Base-by-base conservation (phyloP, 2,797 vertebrate species). In the Sciurus carolinensis region DNA sequence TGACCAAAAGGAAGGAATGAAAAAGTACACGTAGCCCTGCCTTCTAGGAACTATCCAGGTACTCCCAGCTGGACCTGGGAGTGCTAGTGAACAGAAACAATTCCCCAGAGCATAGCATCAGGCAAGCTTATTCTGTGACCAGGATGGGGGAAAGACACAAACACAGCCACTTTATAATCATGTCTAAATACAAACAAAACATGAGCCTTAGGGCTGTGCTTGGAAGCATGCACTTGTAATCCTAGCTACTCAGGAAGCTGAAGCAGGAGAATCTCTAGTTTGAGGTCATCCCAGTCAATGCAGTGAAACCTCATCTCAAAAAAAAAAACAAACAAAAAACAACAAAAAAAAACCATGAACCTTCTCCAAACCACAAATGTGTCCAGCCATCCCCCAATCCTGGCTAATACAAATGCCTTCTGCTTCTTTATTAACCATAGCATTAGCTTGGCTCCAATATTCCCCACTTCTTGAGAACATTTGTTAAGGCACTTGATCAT, bases 1-100 rank as follows among this genome's bases (percentile, higher is more conserved):
- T 87, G 59, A 81, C 52, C 81, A 59, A 92, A 90, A 93, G n/a
- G 67, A 75, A 94, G 26, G 57, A 72, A 44, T 57, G 33, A 64
- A 57, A 90, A 64, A 86, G 39, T 52, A 26, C 75, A 90, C 62
- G 33, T 30, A 12, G 64, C 3, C 12, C 66, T 79, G 64, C 18
- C 33, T 14, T 67, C 36, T 14, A 24, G 7, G 52, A 85, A 22
- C 39, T 33, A 42, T 26, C 12, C 7, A 0, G 57, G 42, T 44
- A 36, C 11, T 52, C 54, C 22, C 36, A 14, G 47, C 26, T 54
- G 47, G 26, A 33, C 44, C 59, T 39, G 24, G 73, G n/a, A 66
- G n/a, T 85, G 44, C 57, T 75, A 13, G 3, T 93, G 94, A 91
- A 79, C 87, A 71, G 50, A 79, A 69, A 64, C 42, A 72, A 72